Evolutionary conservation across 1,140 invertebrate species (phyloP).

Genomic region (fruit fly (Drosophila melanogaster)): Release_6_plus_ISO1_MT NT_033779.5:6920501-6921000

Average conservation of each 20-base stretch:
- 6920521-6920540: too few relatives aligned
- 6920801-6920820: constrained; percentile 85
- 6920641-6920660: background rate
- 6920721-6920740: constrained; percentile 85
- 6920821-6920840: constrained; percentile 84
- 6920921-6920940: constrained; percentile 56
- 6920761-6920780: constrained; percentile 85
- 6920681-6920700: constrained; percentile 64
- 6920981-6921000: constrained; percentile 41
- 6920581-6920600: background rate
- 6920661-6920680: constrained; percentile 9
- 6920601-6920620: background rate
- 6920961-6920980: constrained; percentile 73
- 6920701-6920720: constrained; percentile 82
- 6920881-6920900: constrained; percentile 77
- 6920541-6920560: too few relatives aligned
- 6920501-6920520: too few relatives aligned
- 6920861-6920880: constrained; percentile 70
- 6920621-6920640: background rate
- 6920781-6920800: constrained; percentile 85
- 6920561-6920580: background rate
- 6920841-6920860: constrained; percentile 84
- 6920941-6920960: constrained; percentile 49
- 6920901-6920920: constrained; percentile 65
- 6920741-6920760: constrained; percentile 85